Evolutionary conservation across 2,113 vertebrate genomes (phyloP).

Genomic region (Lagopus muta): DNA sequence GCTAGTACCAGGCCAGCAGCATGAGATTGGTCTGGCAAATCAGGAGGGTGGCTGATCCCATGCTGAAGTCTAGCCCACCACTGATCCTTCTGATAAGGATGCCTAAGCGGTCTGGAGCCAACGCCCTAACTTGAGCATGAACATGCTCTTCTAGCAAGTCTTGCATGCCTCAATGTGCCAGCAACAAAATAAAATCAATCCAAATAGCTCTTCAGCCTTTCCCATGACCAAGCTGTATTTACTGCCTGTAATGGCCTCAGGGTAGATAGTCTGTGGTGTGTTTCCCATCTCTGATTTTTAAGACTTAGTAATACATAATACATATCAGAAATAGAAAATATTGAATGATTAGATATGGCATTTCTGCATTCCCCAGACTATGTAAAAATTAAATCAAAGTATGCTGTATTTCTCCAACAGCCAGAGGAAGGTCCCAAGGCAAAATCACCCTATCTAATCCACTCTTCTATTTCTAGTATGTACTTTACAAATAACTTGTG

Average conservation of each 20-base stretch:
- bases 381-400: slow-evolving; percentile 46
- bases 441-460: slow-evolving; percentile 41
- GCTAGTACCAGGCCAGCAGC: background rate
- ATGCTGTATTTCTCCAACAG: background rate
- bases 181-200: background rate
- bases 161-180: rapidly evolving
- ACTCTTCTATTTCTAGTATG: slow-evolving; percentile 23
- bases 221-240: background rate
- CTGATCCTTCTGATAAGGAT: background rate
- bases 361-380: slow-evolving; percentile 16
- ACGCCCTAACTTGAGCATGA: background rate
- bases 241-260: background rate
- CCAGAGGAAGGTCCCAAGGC: slow-evolving; percentile 3
- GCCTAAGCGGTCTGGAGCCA: background rate
- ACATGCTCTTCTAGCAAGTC: background rate
- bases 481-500: slow-evolving; percentile 54
- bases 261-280: background rate
- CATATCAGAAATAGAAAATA: slow-evolving; percentile 33
- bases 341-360: background rate
- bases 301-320: background rate
- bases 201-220: background rate
- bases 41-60: background rate
- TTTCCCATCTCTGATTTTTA: background rate
- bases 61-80: background rate
- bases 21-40: rapidly evolving